A percentile compares a stretch with the other conserved stretches of the same genome.
Evolutionary conservation across 2,113 vertebrate genomes (phyloP).

Genomic region (Pelodiscus sinensis): DNA sequence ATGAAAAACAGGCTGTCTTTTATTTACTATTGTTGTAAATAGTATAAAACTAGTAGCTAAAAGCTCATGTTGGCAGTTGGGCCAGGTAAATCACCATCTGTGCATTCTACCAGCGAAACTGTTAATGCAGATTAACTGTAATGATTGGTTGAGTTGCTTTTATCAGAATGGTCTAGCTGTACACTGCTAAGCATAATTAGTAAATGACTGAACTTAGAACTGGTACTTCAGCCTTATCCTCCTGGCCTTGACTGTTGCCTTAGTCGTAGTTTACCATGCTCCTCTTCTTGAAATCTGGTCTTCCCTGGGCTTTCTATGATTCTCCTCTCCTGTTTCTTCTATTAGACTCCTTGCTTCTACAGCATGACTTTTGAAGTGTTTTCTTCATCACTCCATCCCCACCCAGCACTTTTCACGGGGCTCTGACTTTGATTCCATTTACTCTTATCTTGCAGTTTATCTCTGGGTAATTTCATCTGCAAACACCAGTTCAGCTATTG

Average conservation of each 20-base stretch:
- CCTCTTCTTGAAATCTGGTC: neutral
- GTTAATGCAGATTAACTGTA: neutral
- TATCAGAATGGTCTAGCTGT: neutral
- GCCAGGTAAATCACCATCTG: neutral
- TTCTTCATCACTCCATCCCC: neutral
- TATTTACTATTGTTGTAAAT: neutral
- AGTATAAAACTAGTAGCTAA: neutral
- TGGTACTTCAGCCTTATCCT: neutral
- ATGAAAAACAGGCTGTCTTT: neutral
- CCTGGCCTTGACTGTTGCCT: neutral
- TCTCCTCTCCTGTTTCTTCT: neutral
- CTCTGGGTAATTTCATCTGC: neutral
- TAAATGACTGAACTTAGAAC: neutral
- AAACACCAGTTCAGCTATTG: neutral
- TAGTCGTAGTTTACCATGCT: neutral
- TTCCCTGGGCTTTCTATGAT: neutral
- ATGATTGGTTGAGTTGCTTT: neutral
- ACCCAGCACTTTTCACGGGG: neutral
- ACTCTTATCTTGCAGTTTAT: neutral
- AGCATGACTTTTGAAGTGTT: neutral
- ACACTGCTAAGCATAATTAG: neutral
- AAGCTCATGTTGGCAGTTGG: neutral
- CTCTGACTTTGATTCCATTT: neutral
- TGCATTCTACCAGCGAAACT: neutral
- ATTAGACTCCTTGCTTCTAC: neutral